Evolutionary conservation across 2,113 vertebrate species (phyloP).

Genomic region (Malaclemys terrapin): DNA sequence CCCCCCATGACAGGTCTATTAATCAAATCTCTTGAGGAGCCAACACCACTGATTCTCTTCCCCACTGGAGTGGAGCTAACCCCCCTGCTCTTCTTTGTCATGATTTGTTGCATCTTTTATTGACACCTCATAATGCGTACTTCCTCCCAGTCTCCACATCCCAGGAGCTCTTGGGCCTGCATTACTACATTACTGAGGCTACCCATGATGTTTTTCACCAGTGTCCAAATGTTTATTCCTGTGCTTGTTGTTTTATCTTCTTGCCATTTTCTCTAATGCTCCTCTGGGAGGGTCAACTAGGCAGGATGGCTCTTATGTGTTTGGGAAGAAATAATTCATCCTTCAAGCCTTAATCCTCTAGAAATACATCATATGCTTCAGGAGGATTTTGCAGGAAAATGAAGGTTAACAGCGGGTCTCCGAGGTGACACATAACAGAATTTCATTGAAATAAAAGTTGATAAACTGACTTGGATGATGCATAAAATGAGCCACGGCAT

Average conservation of each 20-base stretch:
- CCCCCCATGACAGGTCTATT: not conserved
- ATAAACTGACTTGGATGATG: constrained; percentile 46
- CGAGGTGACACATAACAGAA: constrained; percentile 23
- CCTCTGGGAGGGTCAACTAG: constrained; percentile 39
- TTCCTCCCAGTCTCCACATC: not conserved
- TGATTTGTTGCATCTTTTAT: not conserved
- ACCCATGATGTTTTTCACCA: not conserved
- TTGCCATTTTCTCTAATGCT: constrained; percentile 27
- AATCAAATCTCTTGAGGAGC: not conserved
- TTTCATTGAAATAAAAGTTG: constrained; percentile 13
- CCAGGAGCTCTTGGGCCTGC: not conserved
- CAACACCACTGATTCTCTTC: not conserved
- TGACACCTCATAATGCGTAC: not conserved
- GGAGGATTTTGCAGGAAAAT: constrained; percentile 47
- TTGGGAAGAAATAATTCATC: constrained; percentile 48
- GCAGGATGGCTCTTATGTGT: constrained; percentile 18
- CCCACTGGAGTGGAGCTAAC: not conserved
- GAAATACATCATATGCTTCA: constrained; percentile 40
- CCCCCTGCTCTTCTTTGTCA: not conserved
- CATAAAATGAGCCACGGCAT: constrained; percentile 41
- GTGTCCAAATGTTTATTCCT: not conserved
- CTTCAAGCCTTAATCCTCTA: constrained; percentile 63
- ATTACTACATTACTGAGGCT: not conserved
- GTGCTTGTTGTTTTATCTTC: constrained; percentile 21
- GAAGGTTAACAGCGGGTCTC: constrained; percentile 49